Base-by-base conservation (phyloP, 1,140 invertebrate species). In the Nephila pilipes region DNA sequence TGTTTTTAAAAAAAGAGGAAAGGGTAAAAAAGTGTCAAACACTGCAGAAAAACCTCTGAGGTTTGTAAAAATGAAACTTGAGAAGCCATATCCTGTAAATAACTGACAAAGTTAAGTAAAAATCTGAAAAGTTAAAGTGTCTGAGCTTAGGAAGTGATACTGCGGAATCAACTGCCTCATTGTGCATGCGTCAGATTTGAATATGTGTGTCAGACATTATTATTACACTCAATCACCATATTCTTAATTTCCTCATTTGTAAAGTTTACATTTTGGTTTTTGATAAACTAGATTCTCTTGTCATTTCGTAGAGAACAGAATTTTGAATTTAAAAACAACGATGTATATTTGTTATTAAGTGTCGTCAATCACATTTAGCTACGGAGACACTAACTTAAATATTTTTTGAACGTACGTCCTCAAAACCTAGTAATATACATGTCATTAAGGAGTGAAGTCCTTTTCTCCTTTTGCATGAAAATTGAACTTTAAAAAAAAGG, bases 81-180 rank as follows among this genome's bases (percentile, higher is more conserved):
- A 75, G 69, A 36, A 75, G 25, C 29, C 69, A 32, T 75, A 18
- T 75, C 18, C 69, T 18, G 69, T 75, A 75, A 75, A 75, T 75
- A 75, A 75, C 29, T 75, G 69, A 20, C 69, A 75, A 32, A 36
- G 32, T 75, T 75, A 75, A 75, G 29, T 75, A 36, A 75, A 75
- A 75, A 10, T 29, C 29, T 75, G 69, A 75, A 75, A 75, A 75
- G 69, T 75, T 75, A 16, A 29, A 75, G 69, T 75, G 69, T 16
- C 25, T 32, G 8, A 29, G 12, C 65, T 2, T 2, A 29, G 69
- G 32, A 75, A 75, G 32, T 18, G 25, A 75, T 75, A 36, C 69
- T 32, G 22, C 32, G 29, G 69, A 75, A 75, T 75, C 3, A 75
- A 75, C 3, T 32, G 32, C 32, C 29, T 75, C 69, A 75, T 75